phyloP scores from a whole-genome alignment of 1,140 invertebrate genomes.

The Eumaeus atala region DNA sequence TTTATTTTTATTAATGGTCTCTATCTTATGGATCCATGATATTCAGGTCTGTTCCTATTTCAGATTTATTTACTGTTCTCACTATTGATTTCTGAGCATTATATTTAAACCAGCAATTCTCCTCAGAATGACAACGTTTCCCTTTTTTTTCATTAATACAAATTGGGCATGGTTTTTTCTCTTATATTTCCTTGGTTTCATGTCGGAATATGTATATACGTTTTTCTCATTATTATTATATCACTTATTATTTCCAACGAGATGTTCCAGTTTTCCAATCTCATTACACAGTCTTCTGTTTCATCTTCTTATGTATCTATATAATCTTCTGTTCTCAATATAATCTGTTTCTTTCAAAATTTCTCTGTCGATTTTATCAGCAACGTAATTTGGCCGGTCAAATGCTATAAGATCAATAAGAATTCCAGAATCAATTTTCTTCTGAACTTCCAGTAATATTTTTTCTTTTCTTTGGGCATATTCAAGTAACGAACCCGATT shows the following conservation, averaged over 20 bases:
- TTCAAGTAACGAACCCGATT: slow-evolving; percentile 33
- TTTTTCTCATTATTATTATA: slow-evolving; percentile 28
- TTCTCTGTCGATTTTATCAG: slow-evolving; percentile 32
- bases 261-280: slow-evolving; percentile 30
- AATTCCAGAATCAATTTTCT: slow-evolving; percentile 27
- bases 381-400: slow-evolving; percentile 27
- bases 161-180: slow-evolving; percentile 28
- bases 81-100: slow-evolving; percentile 22
- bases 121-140: slow-evolving; percentile 28
- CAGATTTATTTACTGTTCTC: slow-evolving; percentile 28
- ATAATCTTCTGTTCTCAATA: too few species aligned
- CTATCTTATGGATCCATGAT: slow-evolving; percentile 29
- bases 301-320: too few species aligned
- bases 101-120: slow-evolving; percentile 30
- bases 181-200: slow-evolving; percentile 20
- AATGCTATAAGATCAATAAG: slow-evolving; percentile 32
- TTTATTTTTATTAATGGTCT: slow-evolving; percentile 30
- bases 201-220: slow-evolving; percentile 13
- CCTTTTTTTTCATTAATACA: slow-evolving; percentile 28
- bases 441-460: slow-evolving; percentile 31
- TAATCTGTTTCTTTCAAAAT: slow-evolving; percentile 27
- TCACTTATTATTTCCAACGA: slow-evolving; percentile 26
- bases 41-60: slow-evolving; percentile 30
- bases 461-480: slow-evolving; percentile 34
- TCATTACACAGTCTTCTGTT: slow-evolving; percentile 34